Conservation (phyloP, 1,140 invertebrate species). For the Ylistrum balloti region DNA sequence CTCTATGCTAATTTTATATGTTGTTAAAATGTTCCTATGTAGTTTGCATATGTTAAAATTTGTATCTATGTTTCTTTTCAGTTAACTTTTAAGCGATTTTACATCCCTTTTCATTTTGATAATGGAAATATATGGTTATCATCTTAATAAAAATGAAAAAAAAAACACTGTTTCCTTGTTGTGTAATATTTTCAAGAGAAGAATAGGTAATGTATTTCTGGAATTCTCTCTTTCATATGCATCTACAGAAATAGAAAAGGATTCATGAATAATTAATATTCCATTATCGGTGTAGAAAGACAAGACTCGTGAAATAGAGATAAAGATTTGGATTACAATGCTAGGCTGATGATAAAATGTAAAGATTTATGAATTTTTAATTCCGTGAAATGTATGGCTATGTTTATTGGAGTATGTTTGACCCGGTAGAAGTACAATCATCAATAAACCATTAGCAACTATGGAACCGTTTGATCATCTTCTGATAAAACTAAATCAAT, state of each 20-base stretch:
- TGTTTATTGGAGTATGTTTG: neutral
- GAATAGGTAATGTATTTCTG: neutral
- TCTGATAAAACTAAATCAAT: neutral
- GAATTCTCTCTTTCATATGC: neutral
- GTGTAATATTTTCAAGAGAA: slow-evolving; percentile 27
- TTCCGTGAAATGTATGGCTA: slow-evolving; percentile 30
- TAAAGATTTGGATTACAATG: neutral
- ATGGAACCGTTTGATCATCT: neutral
- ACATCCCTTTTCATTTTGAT: slow-evolving; percentile 39
- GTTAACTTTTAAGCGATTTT: neutral
- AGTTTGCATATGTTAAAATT: neutral
- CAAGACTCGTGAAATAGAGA: neutral
- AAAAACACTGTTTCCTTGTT: neutral
- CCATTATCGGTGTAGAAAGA: neutral
- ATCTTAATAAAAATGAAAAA: slow-evolving; percentile 9
- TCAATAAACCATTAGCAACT: neutral
- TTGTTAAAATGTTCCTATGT: neutral
- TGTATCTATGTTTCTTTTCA: neutral
- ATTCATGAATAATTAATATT: neutral
- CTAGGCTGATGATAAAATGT: neutral
- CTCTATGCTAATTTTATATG: neutral
- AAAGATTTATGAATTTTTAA: slow-evolving; percentile 9
- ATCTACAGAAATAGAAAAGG: slow-evolving; percentile 9
- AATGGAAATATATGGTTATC: slow-evolving; percentile 32
- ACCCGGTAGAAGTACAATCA: neutral